phyloP scores from a whole-genome alignment of 2,888 invertebrate species.

The Sminthurides aquaticus region DNA sequence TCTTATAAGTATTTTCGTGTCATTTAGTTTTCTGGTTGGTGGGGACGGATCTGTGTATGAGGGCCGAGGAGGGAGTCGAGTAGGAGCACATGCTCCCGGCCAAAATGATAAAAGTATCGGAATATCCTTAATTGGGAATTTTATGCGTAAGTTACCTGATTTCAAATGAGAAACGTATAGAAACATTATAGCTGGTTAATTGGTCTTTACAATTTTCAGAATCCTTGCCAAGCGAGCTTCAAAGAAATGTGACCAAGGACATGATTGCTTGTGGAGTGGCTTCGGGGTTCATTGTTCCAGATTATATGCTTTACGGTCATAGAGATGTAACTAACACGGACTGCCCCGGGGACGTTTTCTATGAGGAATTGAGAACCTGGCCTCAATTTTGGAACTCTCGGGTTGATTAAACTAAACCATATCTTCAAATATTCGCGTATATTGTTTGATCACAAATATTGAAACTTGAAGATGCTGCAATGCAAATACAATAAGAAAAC shows the following conservation, averaged over 20 bases:
- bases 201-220: too few species aligned
- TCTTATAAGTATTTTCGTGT: neutral
- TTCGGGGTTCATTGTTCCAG: constrained; percentile 52
- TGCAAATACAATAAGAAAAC: too few species aligned
- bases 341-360: constrained; percentile 60
- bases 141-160: constrained; percentile 63
- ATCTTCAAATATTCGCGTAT: too few species aligned
- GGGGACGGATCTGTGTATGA: constrained; percentile 59
- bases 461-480: too few species aligned
- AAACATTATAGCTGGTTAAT: too few species aligned
- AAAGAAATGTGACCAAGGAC: constrained; percentile 54
- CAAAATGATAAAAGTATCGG: constrained; percentile 64
- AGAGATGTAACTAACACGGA: constrained; percentile 58
- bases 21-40: constrained; percentile 63
- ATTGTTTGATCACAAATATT: too few species aligned
- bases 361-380: constrained; percentile 58
- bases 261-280: constrained; percentile 58
- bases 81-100: constrained; percentile 63
- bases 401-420: too few species aligned
- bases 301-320: constrained; percentile 61
- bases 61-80: constrained; percentile 55
- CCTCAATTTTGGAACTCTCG: constrained; percentile 47
- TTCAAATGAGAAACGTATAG: too few species aligned
- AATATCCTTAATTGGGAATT: constrained; percentile 65
- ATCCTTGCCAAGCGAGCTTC: constrained; percentile 56